These are phyloP conservation scores for Hyles euphorbiae DNA, from an alignment of 1,140 invertebrate species.

Conservation along the genomic window DNA sequence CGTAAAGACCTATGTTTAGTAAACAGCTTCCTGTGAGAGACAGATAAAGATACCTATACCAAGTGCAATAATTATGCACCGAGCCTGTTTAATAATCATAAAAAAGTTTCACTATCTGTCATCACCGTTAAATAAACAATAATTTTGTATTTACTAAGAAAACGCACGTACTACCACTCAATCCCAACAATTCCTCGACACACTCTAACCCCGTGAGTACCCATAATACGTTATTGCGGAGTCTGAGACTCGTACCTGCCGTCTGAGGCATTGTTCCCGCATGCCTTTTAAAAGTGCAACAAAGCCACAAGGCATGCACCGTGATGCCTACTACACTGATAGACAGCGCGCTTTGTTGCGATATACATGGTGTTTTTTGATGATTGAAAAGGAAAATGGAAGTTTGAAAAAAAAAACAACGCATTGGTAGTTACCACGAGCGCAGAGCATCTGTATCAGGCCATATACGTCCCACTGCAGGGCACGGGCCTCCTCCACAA, in stretches of 20 bases:
- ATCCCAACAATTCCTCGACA: background rate
- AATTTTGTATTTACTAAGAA: background rate
- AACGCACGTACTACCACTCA: background rate
- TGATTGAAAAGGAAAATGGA: background rate
- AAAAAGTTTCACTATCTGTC: no score
- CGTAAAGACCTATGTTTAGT: no score
- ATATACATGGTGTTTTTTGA: conserved; percentile 32
- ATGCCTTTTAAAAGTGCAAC: conserved; percentile 67
- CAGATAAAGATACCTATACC: no score
- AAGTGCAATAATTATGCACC: no score
- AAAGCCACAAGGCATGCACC: conserved; percentile 65
- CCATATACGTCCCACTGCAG: no score
- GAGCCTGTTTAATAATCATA: no score
- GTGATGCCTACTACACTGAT: conserved; percentile 42
- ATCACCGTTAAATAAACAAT: no score
- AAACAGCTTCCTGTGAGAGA: no score
- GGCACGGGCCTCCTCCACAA: no score
- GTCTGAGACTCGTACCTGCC: conserved; percentile 52
- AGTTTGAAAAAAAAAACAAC: no score
- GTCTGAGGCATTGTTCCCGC: conserved; percentile 44
- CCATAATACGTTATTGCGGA: conserved; percentile 36
- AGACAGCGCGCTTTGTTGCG: conserved; percentile 31
- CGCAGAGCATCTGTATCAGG: no score
- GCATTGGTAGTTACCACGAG: no score
- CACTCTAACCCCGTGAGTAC: background rate